phyloP scores from a whole-genome alignment of 2,113 vertebrate species.

The Athene cunicularia region DNA sequence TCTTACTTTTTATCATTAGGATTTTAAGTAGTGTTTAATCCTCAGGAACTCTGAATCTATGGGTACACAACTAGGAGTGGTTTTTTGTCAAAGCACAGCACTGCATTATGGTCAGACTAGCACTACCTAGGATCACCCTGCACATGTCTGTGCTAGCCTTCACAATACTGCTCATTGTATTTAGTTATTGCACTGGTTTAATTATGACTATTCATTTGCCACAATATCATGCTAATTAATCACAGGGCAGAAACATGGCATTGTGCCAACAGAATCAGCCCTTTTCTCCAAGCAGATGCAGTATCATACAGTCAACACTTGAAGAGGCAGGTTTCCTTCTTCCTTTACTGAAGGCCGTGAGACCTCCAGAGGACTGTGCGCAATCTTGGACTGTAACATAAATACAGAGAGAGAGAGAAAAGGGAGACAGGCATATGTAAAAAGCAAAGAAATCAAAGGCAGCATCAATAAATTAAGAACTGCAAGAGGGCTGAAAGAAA shows the following conservation, averaged over 20 bases:
- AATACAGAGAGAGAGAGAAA: background rate
- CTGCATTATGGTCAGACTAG: background rate
- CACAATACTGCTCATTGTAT: background rate
- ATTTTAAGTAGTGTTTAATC: background rate
- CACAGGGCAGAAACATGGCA: background rate
- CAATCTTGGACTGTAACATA: background rate
- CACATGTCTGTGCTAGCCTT: background rate
- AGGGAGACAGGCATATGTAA: background rate
- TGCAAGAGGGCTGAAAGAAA: background rate
- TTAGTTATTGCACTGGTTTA: background rate
- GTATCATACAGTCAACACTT: background rate
- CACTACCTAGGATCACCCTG: background rate
- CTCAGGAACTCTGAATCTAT: background rate
- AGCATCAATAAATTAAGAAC: background rate
- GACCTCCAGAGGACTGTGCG: accelerated
- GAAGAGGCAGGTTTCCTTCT: background rate
- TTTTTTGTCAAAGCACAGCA: background rate
- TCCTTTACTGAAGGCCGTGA: background rate
- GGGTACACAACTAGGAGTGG: background rate
- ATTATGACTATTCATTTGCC: background rate
- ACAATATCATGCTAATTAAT: background rate
- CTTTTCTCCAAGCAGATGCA: background rate
- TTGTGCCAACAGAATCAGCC: background rate
- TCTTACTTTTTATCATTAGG: background rate
- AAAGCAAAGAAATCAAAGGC: background rate